Percentiles rank a stretch among this genome's conserved stretches.
phyloP scores from a whole-genome alignment of 1,140 invertebrate genomes.

The Hyles euphorbiae region DNA sequence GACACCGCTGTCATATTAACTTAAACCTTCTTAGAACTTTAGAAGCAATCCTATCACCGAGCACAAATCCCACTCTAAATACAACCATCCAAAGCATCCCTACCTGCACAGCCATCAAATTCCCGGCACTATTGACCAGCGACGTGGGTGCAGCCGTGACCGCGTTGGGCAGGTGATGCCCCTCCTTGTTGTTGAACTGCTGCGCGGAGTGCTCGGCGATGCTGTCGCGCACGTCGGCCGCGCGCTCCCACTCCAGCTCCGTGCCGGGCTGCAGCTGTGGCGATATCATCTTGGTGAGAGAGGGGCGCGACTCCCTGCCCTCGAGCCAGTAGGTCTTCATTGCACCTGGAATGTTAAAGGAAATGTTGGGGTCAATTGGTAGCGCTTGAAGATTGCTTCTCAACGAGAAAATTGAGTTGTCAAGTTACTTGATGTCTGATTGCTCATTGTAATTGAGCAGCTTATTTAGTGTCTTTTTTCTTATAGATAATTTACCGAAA shows the following conservation, averaged over 20 bases:
- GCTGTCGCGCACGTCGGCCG: constrained; percentile 61
- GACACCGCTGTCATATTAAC: too few species aligned
- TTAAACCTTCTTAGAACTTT: too few species aligned
- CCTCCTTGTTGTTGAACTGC: constrained; percentile 63
- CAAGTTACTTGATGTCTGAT: too few species aligned
- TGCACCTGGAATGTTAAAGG: constrained; percentile 76
- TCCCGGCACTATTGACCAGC: constrained; percentile 32
- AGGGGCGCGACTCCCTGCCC: constrained; percentile 78
- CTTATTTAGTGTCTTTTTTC: too few species aligned
- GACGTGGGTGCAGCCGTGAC: constrained; percentile 39
- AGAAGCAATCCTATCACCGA: too few species aligned
- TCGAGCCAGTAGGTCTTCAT: constrained; percentile 97
- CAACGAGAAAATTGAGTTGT: too few species aligned
- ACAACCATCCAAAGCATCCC: background rate
- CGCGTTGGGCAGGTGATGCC: constrained; percentile 36
- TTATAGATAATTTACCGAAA: too few species aligned
- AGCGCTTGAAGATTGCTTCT: too few species aligned
- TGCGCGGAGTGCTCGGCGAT: constrained; percentile 55
- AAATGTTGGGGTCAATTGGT: too few species aligned
- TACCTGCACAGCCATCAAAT: constrained; percentile 34
- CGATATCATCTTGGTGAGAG: constrained; percentile 61
- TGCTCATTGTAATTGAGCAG: too few species aligned
- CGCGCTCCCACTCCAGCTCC: constrained; percentile 62
- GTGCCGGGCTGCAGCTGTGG: constrained; percentile 53
- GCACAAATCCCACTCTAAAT: too few species aligned